Conservation (phyloP, 2,888 invertebrate genomes). For the Tryphoninae sp. region DNA sequence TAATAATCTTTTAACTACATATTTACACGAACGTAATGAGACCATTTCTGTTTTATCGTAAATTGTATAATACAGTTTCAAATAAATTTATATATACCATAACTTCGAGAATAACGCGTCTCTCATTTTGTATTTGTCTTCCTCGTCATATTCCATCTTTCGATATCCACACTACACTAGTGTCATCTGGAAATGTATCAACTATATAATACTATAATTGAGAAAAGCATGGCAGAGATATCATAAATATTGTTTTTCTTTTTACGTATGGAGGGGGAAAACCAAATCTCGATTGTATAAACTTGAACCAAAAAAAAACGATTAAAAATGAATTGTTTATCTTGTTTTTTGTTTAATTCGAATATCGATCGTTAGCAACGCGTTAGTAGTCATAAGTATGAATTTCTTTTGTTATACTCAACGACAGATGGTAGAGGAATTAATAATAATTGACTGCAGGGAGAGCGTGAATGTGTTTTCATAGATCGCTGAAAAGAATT, state of each 20-base stretch:
- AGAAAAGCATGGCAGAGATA: background rate
- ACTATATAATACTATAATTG: constrained; percentile 4
- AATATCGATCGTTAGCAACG: no score
- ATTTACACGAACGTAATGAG: constrained; percentile 73
- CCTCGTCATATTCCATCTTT: background rate
- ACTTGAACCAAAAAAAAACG: no score
- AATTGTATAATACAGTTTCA: constrained; percentile 70
- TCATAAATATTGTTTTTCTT: background rate
- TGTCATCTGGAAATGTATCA: background rate
- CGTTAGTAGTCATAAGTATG: no score
- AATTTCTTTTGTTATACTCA: background rate
- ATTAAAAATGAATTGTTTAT: no score
- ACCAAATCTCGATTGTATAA: background rate
- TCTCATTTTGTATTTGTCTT: background rate
- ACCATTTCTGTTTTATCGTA: constrained; percentile 61
- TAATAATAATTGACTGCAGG: constrained; percentile 61
- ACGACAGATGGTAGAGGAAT: constrained; percentile 34
- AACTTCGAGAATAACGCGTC: constrained; percentile 50
- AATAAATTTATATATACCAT: constrained; percentile 54
- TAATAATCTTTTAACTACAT: constrained; percentile 73
- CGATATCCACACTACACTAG: constrained; percentile 8
- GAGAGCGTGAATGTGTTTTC: constrained; percentile 34
- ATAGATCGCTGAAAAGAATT: constrained; percentile 12
- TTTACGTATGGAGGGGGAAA: constrained; percentile 23
- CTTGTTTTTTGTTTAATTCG: no score